phyloP scores from a whole-genome alignment of 2,797 vertebrate species.

The Takifugu rubripes region DNA sequence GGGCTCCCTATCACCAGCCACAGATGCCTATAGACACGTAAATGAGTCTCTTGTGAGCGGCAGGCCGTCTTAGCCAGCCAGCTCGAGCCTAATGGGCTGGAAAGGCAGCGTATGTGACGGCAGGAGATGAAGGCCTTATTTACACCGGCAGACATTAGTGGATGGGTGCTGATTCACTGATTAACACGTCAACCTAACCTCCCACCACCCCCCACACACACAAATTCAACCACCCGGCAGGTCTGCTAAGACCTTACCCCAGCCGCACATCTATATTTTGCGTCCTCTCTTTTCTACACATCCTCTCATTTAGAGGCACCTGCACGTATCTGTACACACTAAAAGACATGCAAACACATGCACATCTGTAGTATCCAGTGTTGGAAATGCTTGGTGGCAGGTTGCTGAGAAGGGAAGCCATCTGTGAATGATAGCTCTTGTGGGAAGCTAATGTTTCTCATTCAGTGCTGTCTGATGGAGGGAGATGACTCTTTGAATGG shows the following conservation, averaged over 20 bases:
- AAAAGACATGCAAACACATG: slow-evolving; percentile 17
- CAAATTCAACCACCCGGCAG: slow-evolving; percentile 12
- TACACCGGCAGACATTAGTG: slow-evolving; percentile 88
- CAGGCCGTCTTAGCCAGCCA: slow-evolving; percentile 69
- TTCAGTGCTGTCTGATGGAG: slow-evolving; percentile 67
- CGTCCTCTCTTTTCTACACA: slow-evolving; percentile 6
- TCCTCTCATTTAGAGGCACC: slow-evolving; percentile 14
- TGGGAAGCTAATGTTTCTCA: slow-evolving; percentile 75
- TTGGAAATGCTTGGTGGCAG: slow-evolving; percentile 52
- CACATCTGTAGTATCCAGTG: slow-evolving; percentile 22
- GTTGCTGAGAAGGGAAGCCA: slow-evolving; percentile 61
- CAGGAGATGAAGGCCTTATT: slow-evolving; percentile 92
- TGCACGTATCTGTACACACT: slow-evolving; percentile 14
- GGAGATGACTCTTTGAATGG: slow-evolving; percentile 77
- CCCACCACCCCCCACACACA: slow-evolving; percentile 13
- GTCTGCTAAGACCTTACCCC: slow-evolving; percentile 21
- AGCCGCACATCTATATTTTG: not conserved
- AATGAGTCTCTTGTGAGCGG: slow-evolving; percentile 90
- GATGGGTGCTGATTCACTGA: slow-evolving; percentile 77
- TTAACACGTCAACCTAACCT: slow-evolving; percentile 73
- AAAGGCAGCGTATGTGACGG: slow-evolving; percentile 91
- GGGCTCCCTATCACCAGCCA: slow-evolving; percentile 96
- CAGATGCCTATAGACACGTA: slow-evolving; percentile 98
- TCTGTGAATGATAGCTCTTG: slow-evolving; percentile 74
- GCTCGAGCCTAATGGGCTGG: slow-evolving; percentile 91